Evolutionary conservation across 2,888 invertebrate genomes (phyloP), one percentile per base, ranked within the genome.

Genomic region (Gisinianus flammeolus): DNA sequence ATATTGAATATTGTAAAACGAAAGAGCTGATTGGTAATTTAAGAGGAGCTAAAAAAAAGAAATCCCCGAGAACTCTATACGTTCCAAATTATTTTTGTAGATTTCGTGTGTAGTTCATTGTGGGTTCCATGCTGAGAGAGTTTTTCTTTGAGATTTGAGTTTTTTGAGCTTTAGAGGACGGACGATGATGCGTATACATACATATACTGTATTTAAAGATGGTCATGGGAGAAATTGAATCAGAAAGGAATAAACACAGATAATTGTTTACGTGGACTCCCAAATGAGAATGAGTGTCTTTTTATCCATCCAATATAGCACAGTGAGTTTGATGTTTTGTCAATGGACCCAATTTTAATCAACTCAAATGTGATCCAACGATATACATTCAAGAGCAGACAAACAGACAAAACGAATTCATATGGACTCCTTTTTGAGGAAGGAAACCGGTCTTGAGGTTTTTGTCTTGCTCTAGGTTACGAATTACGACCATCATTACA

Each of bases 241-340:
- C 56, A 56, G 56, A 56, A n/a, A n/a, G 19, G 4, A 56, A 56
- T 56, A 56, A 22, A 22, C n/a, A 12, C 19, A 56, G 22, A 56
- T n/a, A 56, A 4, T 16, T 44, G 16, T 56, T 4, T 56, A 4
- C 22, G 56, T 19, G 19, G 56, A 56, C n/a, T n/a, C n/a, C n/a
- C n/a, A n/a, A n/a, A n/a, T n/a, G n/a, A n/a, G n/a, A n/a, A n/a
- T n/a, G n/a, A n/a, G n/a, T n/a, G n/a, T n/a, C n/a, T n/a, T n/a
- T n/a, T n/a, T n/a, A n/a, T n/a, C n/a, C n/a, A n/a, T n/a, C 16
- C 30, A 66, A 30, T 66, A 66, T 66, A 30, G 66, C 66, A 66
- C 66, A 66, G 66, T 30, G 44, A 66, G 31, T 26, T 30, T 8
- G 8, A 10, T 66, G 28, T 64, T 26, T 30, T 64, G 62, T 64